Conservation (phyloP, 2,888 invertebrate species). For the Scaptomyza flava region DNA sequence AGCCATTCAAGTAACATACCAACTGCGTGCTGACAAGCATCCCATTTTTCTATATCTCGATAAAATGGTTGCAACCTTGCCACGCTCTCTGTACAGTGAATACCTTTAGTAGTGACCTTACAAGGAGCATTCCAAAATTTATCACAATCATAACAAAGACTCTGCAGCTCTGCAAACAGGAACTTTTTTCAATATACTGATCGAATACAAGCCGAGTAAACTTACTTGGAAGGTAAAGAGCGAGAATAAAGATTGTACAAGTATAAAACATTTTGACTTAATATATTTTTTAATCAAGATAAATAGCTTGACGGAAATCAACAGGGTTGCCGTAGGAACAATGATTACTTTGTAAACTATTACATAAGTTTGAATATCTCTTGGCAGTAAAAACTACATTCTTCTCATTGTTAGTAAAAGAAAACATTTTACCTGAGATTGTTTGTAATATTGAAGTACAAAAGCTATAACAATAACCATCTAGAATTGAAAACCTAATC, state of each 20-base stretch:
- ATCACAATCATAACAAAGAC: constrained; percentile 21
- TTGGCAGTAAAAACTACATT: neutral
- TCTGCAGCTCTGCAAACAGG: neutral
- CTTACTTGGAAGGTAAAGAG: neutral
- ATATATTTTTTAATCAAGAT: neutral
- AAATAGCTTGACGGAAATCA: neutral
- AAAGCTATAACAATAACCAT: neutral
- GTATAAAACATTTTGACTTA: neutral
- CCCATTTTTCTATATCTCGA: no score
- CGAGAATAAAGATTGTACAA: neutral
- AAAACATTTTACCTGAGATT: neutral
- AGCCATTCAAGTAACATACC: no score
- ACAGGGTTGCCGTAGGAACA: neutral
- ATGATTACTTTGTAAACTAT: neutral
- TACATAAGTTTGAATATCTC: neutral
- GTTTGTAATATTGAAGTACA: neutral
- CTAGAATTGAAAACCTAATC: neutral
- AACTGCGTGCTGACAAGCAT: no score
- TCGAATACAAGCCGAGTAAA: neutral
- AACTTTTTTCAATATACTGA: neutral
- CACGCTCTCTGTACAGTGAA: no score
- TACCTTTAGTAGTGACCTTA: neutral
- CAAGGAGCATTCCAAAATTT: neutral
- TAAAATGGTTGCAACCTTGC: no score
- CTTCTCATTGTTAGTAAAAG: neutral